Percentiles rank a stretch among this genome's conserved stretches.
Conservation (phyloP, 2,888 invertebrate species). For the Amphipoea lucens region DNA sequence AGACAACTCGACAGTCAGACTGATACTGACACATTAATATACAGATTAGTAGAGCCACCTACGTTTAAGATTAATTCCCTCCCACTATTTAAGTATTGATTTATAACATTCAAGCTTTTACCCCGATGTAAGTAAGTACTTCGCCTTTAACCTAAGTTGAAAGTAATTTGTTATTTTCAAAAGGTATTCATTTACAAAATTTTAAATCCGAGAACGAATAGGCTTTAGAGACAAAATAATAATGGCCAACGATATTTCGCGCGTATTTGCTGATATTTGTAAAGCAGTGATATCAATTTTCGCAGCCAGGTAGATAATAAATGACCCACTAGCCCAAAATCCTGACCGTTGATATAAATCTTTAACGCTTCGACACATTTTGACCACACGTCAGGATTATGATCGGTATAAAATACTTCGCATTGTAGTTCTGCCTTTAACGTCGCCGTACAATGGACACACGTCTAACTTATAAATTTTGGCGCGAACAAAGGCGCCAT, state of each 20-base stretch:
- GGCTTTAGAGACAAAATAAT: neutral
- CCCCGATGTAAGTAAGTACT: conserved; percentile 11
- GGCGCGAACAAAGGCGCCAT: conserved; percentile 89
- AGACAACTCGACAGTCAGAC: conserved; percentile 49
- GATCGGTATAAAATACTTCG: conserved; percentile 85
- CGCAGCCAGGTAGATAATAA: conserved; percentile 67
- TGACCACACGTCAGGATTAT: conserved; percentile 88
- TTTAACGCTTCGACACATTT: conserved; percentile 88
- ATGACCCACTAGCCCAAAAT: conserved; percentile 74
- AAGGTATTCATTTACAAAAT: conserved; percentile 3
- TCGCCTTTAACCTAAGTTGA: conserved; percentile 18
- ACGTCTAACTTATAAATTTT: conserved; percentile 89
- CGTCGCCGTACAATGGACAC: conserved; percentile 81
- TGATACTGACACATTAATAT: conserved; percentile 60
- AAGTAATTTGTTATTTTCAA: conserved; percentile 35
- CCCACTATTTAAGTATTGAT: conserved; percentile 55
- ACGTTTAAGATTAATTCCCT: conserved; percentile 57
- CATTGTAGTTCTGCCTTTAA: conserved; percentile 80
- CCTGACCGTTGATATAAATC: conserved; percentile 83
- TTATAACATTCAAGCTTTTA: conserved; percentile 41
- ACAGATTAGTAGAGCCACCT: conserved; percentile 61
- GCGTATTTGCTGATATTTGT: conserved; percentile 15
- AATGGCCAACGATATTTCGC: conserved; percentile 19
- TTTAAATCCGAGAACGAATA: conserved; percentile 15
- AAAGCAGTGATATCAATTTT: conserved; percentile 52